These are phyloP conservation scores for Drosophila hydei DNA, from an alignment of 1,140 invertebrate species.

Conservation along the genomic window DNA sequence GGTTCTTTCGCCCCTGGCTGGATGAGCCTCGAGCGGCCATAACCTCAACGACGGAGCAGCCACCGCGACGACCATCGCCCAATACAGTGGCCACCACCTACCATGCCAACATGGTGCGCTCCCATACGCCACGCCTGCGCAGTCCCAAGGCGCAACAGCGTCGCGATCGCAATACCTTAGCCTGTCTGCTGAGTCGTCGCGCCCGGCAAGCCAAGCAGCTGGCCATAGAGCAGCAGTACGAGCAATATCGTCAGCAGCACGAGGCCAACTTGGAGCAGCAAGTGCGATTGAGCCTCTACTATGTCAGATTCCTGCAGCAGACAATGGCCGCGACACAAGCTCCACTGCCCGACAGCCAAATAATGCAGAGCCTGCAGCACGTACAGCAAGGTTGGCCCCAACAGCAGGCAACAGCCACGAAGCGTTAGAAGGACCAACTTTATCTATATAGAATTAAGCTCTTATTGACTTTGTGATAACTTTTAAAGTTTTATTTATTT, in stretches of 20 bases:
- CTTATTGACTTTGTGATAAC: slow-evolving; percentile 49
- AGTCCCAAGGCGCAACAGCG: slow-evolving; percentile 62
- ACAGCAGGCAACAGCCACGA: slow-evolving; percentile 12
- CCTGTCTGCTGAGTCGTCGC: slow-evolving; percentile 54
- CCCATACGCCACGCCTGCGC: slow-evolving; percentile 41
- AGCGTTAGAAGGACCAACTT: slow-evolving; percentile 20
- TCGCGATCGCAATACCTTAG: slow-evolving; percentile 59
- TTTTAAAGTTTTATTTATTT: slow-evolving; percentile 51
- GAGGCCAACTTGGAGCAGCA: slow-evolving; percentile 56
- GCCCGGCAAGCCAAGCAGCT: slow-evolving; percentile 51
- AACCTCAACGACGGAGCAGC: not conserved
- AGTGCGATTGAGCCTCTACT: slow-evolving; percentile 62
- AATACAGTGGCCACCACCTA: slow-evolving; percentile 27
- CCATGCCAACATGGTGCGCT: slow-evolving; percentile 60
- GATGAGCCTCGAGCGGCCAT: slow-evolving; percentile 22
- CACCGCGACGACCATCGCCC: slow-evolving; percentile 4
- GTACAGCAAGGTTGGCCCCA: not conserved
- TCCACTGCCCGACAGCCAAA: slow-evolving; percentile 22
- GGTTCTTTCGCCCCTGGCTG: slow-evolving; percentile 64
- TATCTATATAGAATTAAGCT: not conserved
- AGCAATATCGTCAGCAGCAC: slow-evolving; percentile 42
- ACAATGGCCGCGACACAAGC: slow-evolving; percentile 28
- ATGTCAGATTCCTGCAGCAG: slow-evolving; percentile 59
- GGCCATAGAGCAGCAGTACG: slow-evolving; percentile 55
- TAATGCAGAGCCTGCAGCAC: slow-evolving; percentile 11